Conservation (phyloP, 2,888 invertebrate species). For the Drosophila nigritarsus region DNA sequence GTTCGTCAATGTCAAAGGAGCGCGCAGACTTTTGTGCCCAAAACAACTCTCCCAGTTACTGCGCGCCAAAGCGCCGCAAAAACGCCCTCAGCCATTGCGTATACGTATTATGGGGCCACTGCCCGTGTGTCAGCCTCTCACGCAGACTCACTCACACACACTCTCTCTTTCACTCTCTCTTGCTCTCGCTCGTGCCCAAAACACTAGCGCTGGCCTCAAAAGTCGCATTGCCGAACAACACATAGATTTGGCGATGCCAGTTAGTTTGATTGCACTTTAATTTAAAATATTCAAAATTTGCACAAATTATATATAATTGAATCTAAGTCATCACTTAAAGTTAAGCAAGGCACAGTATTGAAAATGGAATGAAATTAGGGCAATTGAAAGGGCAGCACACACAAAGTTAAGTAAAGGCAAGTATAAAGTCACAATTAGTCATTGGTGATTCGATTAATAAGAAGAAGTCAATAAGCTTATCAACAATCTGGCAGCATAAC, state of each 20-base stretch:
- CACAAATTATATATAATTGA: neutral
- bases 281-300: neutral
- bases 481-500: slow-evolving; percentile 22
- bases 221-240: slow-evolving; percentile 1
- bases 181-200: neutral
- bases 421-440: neutral
- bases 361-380: neutral
- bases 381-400: neutral
- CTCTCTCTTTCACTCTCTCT: slow-evolving; percentile 1
- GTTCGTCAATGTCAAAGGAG: slow-evolving; percentile 69
- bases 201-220: slow-evolving; percentile 9
- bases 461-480: neutral
- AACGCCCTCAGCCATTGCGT: slow-evolving; percentile 46
- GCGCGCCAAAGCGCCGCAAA: slow-evolving; percentile 44
- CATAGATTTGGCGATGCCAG: slow-evolving; percentile 35
- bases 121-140: slow-evolving; percentile 25
- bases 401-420: neutral
- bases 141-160: slow-evolving; percentile 24
- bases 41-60: slow-evolving; percentile 16
- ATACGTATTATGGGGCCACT: slow-evolving; percentile 55
- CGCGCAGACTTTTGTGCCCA: slow-evolving; percentile 32
- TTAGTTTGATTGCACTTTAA: neutral
- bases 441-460: neutral
- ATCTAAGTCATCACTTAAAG: neutral
- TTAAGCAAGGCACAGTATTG: neutral